phyloP scores from a whole-genome alignment of 2,888 invertebrate species.

The Lepeophtheirus nordmannii region DNA sequence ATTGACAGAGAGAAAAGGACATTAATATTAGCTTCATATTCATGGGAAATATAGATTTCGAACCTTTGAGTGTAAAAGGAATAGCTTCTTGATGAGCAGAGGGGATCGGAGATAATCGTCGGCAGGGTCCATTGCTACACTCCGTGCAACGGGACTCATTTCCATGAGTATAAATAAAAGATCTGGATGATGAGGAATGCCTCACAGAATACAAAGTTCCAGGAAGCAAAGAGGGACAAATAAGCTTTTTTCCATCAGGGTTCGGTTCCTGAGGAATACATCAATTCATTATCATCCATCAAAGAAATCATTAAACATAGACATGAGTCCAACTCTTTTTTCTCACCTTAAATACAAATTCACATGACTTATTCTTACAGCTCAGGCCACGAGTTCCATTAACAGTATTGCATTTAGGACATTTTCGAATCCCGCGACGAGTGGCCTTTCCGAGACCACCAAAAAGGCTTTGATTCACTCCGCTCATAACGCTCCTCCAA shows the following conservation, averaged over 20 bases:
- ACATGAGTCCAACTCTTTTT: too few relatives aligned
- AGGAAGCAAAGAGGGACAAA: neutral
- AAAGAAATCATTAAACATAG: too few relatives aligned
- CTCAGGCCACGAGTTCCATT: constrained; percentile 58
- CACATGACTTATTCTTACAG: constrained; percentile 55
- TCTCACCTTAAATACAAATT: constrained; percentile 44
- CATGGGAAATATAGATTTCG: neutral
- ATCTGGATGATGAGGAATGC: neutral
- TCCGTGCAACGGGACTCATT: neutral
- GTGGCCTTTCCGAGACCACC: constrained; percentile 49
- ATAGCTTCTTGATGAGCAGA: neutral
- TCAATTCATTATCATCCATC: too few relatives aligned
- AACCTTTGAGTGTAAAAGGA: neutral
- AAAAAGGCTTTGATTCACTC: constrained; percentile 32
- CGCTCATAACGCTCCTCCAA: neutral
- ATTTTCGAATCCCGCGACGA: constrained; percentile 53
- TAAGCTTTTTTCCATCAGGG: neutral
- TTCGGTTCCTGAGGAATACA: neutral
- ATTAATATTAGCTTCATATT: neutral
- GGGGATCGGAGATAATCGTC: neutral
- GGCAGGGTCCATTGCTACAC: neutral
- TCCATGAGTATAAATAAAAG: neutral
- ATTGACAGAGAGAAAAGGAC: neutral
- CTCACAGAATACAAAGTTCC: neutral
- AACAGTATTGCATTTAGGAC: constrained; percentile 54